Conservation (phyloP, 1,140 invertebrate genomes). For the Phymastichus coffea region DNA sequence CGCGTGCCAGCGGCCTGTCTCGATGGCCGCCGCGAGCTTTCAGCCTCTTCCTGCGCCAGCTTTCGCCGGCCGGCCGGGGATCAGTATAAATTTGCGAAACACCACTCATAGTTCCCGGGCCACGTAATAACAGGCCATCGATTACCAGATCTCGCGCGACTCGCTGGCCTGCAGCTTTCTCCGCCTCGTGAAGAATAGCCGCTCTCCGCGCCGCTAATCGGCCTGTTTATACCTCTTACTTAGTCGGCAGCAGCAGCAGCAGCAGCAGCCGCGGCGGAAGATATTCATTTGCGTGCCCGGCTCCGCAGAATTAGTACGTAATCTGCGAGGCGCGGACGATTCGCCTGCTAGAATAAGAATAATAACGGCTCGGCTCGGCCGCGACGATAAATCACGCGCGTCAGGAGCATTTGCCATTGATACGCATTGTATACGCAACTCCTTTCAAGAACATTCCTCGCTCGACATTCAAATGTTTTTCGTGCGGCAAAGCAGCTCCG, state of each 20-base stretch:
- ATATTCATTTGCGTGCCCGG: conserved; percentile 39
- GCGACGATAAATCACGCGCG: too few relatives aligned
- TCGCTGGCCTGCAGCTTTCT: too few relatives aligned
- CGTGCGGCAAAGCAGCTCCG: too few relatives aligned
- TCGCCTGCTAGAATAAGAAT: too few relatives aligned
- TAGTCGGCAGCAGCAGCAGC: conserved; percentile 31
- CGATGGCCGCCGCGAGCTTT: background rate
- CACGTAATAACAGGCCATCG: conserved; percentile 42
- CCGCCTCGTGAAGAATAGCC: conserved; percentile 39
- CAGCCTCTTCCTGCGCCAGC: too few relatives aligned
- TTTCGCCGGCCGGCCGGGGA: too few relatives aligned
- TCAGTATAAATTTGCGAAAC: conserved; percentile 47
- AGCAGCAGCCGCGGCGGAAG: conserved; percentile 22
- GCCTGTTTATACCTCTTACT: conserved; percentile 42
- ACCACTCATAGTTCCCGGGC: conserved; percentile 35
- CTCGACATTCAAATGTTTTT: too few relatives aligned
- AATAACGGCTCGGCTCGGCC: too few relatives aligned
- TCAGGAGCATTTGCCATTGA: too few relatives aligned
- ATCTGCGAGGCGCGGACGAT: conserved; percentile 2
- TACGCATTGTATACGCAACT: too few relatives aligned
- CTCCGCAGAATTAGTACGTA: conserved; percentile 26
- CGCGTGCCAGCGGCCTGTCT: background rate
- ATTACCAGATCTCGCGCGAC: conserved; percentile 39
- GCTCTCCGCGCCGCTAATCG: too few relatives aligned
- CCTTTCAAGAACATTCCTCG: too few relatives aligned